A percentile compares a stretch with the other conserved stretches of the same genome.
Conservation (phyloP, 2,888 invertebrate species). For the Artemia sp. region DNA sequence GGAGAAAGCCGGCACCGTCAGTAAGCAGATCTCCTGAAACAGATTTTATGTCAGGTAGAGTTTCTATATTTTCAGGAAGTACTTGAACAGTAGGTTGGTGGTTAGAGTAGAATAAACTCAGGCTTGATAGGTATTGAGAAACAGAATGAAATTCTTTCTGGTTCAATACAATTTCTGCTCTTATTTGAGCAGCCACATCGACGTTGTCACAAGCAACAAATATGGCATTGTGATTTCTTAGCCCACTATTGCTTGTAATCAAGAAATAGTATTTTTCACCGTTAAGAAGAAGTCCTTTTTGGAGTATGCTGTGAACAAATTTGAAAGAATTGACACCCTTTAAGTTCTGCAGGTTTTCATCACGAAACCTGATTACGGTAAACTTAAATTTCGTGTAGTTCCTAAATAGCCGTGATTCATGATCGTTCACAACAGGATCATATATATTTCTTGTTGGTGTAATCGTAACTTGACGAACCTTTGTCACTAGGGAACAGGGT, state of each 20-base stretch:
- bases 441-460: constrained; percentile 15
- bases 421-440: not conserved
- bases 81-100: not conserved
- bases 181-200: not conserved
- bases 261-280: constrained; percentile 7
- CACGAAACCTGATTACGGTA: constrained; percentile 7
- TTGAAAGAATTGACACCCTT: constrained; percentile 16
- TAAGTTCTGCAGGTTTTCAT: constrained; percentile 16
- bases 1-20: not conserved
- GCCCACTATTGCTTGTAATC: constrained; percentile 2
- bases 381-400: constrained; percentile 3
- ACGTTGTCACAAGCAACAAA: constrained; percentile 9
- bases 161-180: constrained; percentile 15
- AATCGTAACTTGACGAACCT: not conserved
- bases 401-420: constrained; percentile 6
- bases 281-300: constrained; percentile 4
- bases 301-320: constrained; percentile 15
- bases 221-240: constrained; percentile 16
- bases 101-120: constrained; percentile 13
- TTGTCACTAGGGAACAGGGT: not conserved
- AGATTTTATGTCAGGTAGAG: not conserved
- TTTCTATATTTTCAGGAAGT: not conserved
- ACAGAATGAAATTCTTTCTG: constrained; percentile 8
- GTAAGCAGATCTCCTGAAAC: not conserved
- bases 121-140: constrained; percentile 14